Base-by-base conservation (phyloP, 2,113 vertebrate species). In the Orycteropus afer region DNA sequence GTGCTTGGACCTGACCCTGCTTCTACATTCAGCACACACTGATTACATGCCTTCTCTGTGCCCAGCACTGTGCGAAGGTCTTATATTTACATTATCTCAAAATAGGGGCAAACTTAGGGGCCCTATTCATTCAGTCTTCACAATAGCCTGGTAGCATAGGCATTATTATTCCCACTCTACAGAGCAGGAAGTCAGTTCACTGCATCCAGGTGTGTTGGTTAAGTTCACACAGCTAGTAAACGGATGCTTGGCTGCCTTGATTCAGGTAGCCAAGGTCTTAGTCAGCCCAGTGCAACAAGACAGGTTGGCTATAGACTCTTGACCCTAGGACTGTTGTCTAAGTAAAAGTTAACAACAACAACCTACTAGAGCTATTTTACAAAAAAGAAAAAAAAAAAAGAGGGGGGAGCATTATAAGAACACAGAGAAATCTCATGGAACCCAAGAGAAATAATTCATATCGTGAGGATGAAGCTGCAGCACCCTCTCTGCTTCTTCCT, bases 391-490 rank as follows among this genome's bases (percentile, higher is more conserved):
- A 37, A 45, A 86, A 27, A 18, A 57, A n/a, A 49, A 51, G 0
- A 27, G 34, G 27, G 37, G 65, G 32, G 67, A 90, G 59, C 84
- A 92, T 94, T 81, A 77, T 22, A 61, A 34, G 86, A 95, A 92
- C 83, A 83, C 45, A 55, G 47, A 94, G 81, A 93, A 82, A 86
- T 95, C 94, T 93, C 96, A 73, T 47, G 49, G 81, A 93, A 92
- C 90, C 59, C 4, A n/a, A 76, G 69, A 92, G 63, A 89, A 91
- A 74, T 97, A 96, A 96, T 97, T 95, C 86, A 93, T 92, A 95
- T 97, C 94, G 27, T 69, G 96, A 97, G 96, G 40, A 80, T 51
- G 91, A 83, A 86, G 86, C 90, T 85, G 89, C 77, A 23, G 34
- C 1, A 18, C 14, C 17, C 32, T 37, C 34, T 74, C 81, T 25